phyloP scores from a whole-genome alignment of 2,888 invertebrate genomes.

The Helicoverpa assulta region DNA sequence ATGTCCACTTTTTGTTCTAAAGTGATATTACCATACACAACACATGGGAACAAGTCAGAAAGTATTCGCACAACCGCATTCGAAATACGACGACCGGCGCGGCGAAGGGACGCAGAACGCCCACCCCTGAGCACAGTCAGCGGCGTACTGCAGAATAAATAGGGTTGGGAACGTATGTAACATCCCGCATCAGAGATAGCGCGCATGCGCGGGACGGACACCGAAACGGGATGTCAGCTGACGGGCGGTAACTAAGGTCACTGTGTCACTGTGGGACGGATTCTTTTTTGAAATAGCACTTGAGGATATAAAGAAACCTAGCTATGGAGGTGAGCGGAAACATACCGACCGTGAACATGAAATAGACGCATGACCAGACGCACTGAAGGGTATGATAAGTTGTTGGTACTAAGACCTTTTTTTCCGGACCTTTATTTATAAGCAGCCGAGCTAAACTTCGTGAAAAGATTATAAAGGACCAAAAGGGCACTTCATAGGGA shows the following conservation, averaged over 20 bases:
- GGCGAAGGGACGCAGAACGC: conserved; percentile 58
- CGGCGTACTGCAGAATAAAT: conserved; percentile 81
- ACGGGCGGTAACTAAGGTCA: conserved; percentile 84
- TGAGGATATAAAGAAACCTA: conserved; percentile 52
- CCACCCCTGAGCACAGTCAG: conserved; percentile 62
- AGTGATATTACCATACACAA: conserved; percentile 48
- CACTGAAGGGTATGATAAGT: conserved; percentile 12
- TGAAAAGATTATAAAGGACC: too few relatives aligned
- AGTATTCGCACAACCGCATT: conserved; percentile 58
- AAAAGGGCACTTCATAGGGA: too few relatives aligned
- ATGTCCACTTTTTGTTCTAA: conserved; percentile 52
- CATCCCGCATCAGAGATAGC: conserved; percentile 77
- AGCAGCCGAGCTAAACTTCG: too few relatives aligned
- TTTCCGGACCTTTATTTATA: conserved; percentile 3
- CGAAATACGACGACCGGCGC: conserved; percentile 56
- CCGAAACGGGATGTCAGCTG: conserved; percentile 83
- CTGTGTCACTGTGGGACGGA: conserved; percentile 77
- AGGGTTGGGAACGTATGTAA: conserved; percentile 70
- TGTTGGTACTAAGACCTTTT: conserved; percentile 27
- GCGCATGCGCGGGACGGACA: conserved; percentile 77
- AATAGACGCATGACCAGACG: conserved; percentile 23
- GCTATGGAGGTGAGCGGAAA: conserved; percentile 36
- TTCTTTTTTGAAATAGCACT: conserved; percentile 56
- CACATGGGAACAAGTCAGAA: conserved; percentile 54
- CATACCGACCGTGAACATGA: conserved; percentile 34